Evolutionary conservation across 2,888 invertebrate species (phyloP).

Genomic region (Tinea semifulvella): DNA sequence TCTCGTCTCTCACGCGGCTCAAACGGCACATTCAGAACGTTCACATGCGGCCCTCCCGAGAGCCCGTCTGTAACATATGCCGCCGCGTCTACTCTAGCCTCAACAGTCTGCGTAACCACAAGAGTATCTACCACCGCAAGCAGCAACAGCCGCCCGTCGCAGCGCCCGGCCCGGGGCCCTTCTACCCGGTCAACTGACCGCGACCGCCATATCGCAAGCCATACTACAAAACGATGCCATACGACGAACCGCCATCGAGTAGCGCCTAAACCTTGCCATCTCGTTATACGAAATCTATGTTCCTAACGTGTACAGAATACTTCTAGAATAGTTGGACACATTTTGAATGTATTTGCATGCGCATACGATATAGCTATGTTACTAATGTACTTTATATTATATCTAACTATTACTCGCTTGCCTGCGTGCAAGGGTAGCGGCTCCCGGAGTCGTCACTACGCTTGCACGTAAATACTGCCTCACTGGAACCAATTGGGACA

Average conservation of each 20-base stretch:
- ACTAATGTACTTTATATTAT: slow-evolving; percentile 28
- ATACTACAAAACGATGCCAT: slow-evolving; percentile 19
- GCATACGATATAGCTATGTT: slow-evolving; percentile 40
- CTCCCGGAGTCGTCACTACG: slow-evolving; percentile 22
- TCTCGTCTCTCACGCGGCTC: slow-evolving; percentile 86
- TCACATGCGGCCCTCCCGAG: slow-evolving; percentile 89
- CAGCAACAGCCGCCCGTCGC: slow-evolving; percentile 69
- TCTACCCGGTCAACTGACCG: slow-evolving; percentile 59
- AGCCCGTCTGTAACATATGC: slow-evolving; percentile 92
- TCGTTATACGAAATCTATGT: slow-evolving; percentile 53
- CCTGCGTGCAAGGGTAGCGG: slow-evolving; percentile 3
- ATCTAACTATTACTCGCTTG: slow-evolving; percentile 2
- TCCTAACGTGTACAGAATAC: slow-evolving; percentile 57
- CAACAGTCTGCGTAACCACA: slow-evolving; percentile 90
- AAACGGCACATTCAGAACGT: slow-evolving; percentile 93
- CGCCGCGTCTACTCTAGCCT: slow-evolving; percentile 91
- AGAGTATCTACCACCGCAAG: slow-evolving; percentile 92
- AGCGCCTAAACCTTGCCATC: slow-evolving; percentile 62
- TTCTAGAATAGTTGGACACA: slow-evolving; percentile 52
- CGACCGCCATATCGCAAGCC: slow-evolving; percentile 20
- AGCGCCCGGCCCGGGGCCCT: slow-evolving; percentile 32
- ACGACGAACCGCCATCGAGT: slow-evolving; percentile 51
- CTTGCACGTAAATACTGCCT: slow-evolving; percentile 23
- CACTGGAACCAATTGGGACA: slow-evolving; percentile 39
- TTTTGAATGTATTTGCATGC: slow-evolving; percentile 46